Base-by-base conservation (phyloP, 2,113 vertebrate genomes). In the Pluvialis apricaria region DNA sequence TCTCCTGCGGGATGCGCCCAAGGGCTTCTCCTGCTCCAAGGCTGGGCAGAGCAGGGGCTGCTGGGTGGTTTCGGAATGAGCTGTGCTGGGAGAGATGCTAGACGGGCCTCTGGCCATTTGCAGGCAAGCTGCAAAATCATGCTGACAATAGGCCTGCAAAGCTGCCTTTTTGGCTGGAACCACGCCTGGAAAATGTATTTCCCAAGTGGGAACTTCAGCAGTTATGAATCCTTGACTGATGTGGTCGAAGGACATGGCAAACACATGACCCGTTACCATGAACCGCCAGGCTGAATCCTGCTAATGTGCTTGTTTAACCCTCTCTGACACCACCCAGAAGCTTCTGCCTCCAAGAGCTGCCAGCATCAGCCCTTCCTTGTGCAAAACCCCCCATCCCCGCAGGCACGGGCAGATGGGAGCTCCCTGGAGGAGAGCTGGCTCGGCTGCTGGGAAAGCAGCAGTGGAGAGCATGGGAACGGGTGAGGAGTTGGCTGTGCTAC, bases 41-140 rank as follows among this genome's bases (percentile, higher is more conserved):
- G 32, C 62, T 73, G 81, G 49, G 58, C 60, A 44, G 26, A 84
- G 28, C 6, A 26, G 57, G 19, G 47, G 16, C 36, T 82, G 72
- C 52, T 78, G 70, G 36, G 17, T 0, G 0, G 31, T 61, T 64
- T 78, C 55, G 70, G 69, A 86, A 72, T 68, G 75, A 80, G 49
- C 58, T 75, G 57, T 54, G 47, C 76, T 81, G 71, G 65, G 65
- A 89, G 82, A 86, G 82, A 77, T 29, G 86, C 83, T 94, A 84
- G 82, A 83, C 54, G 82, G 86, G 45, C 95, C 75, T 95, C 96
- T 34, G 80, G 94, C 83, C 55, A 14, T 96, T 97, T 94, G 83
- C 78, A 97, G 97, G 90, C 80, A 96, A 98, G 91, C 88, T 95
- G 60, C 95, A 96, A 97, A 97, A 89, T 92, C 91, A 64, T 70